Percentiles rank a stretch among this genome's conserved stretches.
phyloP scores from a whole-genome alignment of 2,113 vertebrate species.

The Amphiprion percula region DNA sequence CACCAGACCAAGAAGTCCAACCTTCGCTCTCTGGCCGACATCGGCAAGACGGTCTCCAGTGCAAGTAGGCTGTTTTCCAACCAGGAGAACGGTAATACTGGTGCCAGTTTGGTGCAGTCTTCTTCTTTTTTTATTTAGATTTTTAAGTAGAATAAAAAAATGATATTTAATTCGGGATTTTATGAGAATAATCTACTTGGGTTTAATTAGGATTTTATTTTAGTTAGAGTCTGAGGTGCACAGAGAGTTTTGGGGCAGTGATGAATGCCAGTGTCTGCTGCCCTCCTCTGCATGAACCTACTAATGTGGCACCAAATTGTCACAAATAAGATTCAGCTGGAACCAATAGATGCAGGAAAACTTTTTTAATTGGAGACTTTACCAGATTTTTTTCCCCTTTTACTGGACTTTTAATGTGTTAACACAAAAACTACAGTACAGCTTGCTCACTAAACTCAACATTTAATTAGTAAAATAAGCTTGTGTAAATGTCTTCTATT shows the following conservation, averaged over 20 bases:
- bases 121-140: conserved; percentile 53
- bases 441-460: neutral
- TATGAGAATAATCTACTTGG: neutral
- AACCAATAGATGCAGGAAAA: conserved; percentile 5
- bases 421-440: neutral
- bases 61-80: conserved; percentile 99
- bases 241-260: neutral
- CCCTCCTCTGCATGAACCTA: conserved; percentile 46
- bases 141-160: neutral
- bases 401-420: neutral
- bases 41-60: conserved; percentile 99
- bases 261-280: conserved; percentile 7
- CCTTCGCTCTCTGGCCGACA: conserved; percentile 96
- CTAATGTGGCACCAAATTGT: conserved; percentile 1
- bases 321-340: neutral
- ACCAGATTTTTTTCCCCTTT: neutral
- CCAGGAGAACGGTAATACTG: conserved; percentile 96
- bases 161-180: neutral
- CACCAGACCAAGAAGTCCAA: conserved; percentile 99
- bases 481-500: neutral
- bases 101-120: conserved; percentile 87
- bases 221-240: neutral
- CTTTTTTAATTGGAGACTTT: neutral
- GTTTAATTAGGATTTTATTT: fast-evolving
- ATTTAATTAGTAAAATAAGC: neutral